A percentile compares a stretch with the other conserved stretches of the same genome.
phyloP scores from a whole-genome alignment of 2,113 vertebrate genomes.

The Burhinus oedicnemus region DNA sequence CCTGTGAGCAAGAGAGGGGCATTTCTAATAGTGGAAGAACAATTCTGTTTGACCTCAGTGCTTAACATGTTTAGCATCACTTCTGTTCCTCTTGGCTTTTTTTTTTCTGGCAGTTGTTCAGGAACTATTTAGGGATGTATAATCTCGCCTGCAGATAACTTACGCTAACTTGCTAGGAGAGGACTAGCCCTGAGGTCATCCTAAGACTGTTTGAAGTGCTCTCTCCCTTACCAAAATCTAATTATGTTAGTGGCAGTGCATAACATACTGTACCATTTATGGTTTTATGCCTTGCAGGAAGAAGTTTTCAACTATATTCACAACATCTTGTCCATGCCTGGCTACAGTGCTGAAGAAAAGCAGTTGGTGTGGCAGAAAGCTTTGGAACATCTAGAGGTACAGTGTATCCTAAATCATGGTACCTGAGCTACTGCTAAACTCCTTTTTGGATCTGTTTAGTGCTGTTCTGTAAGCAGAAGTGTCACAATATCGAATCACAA shows the following conservation, averaged over 20 bases:
- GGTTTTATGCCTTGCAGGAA: constrained; percentile 75
- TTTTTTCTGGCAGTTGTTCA: neutral
- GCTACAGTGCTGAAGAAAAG: constrained; percentile 89
- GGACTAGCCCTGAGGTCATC: neutral
- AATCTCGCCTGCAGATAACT: neutral
- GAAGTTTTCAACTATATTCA: constrained; percentile 95
- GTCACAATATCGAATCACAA: neutral
- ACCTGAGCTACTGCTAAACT: neutral
- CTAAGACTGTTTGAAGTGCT: neutral
- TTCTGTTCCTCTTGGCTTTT: neutral
- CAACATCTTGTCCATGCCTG: constrained; percentile 93
- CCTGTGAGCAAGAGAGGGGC: neutral
- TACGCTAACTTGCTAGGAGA: neutral
- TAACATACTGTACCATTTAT: neutral
- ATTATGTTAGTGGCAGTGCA: neutral
- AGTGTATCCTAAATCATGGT: neutral
- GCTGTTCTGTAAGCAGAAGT: neutral
- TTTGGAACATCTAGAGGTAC: constrained; percentile 86
- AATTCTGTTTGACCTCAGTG: neutral
- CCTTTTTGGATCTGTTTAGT: neutral
- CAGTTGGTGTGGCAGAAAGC: constrained; percentile 84
- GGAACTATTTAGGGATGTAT: neutral
- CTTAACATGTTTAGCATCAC: neutral
- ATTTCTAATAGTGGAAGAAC: neutral
- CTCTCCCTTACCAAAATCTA: neutral